Base-by-base conservation (phyloP, 2,888 invertebrate species). In the Eucriotettix oculatus region DNA sequence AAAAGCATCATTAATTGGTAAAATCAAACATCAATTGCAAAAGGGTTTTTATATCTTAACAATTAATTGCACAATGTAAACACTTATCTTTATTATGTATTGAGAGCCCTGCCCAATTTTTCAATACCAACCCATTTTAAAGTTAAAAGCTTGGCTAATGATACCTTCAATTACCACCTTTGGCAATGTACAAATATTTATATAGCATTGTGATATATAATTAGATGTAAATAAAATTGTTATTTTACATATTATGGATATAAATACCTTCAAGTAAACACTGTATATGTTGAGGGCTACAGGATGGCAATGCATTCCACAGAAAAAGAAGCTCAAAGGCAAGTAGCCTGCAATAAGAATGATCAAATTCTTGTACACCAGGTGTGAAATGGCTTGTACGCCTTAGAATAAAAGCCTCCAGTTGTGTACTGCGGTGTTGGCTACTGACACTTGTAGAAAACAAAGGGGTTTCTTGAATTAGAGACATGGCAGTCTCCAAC, bases 241-340 rank as follows among this genome's bases (percentile, higher is more conserved):
- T n/a, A n/a, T n/a, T n/a, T n/a, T n/a, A n/a, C 10, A 44, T 44
- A 3, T 48, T 14, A 48, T 12, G 2, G 9, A 48, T 48, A 48
- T n/a, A 54, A 65, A 64, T 68, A 78, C 79, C 78, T 65, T 68
- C 62, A 61, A 77, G 69, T 56, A 80, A 77, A 29, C 62, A 65
- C 16, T 67, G 64, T 16, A 79, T 67, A 17, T 73, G 69, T 44
- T 73, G 71, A 0, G 60, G 58, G 52, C 69, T 78, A 71, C 77
- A 83, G 64, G 76, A 81, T 40, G 82, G 78, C 65, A 85, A 70
- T 12, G 83, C 79, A 67, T 83, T 84, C 85, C 85, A 85, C 56
- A 85, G 71, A 67, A 83, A 85, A 44, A 86, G 73, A 69, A 85
- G 74, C 70, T 86, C 85, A 67, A 81, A 80, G 17, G 79, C 76